These are phyloP conservation scores for Isaurus tuberculatus DNA, from an alignment of 92 coral and sea anemone genomes.

Conservation along the genomic window DNA sequence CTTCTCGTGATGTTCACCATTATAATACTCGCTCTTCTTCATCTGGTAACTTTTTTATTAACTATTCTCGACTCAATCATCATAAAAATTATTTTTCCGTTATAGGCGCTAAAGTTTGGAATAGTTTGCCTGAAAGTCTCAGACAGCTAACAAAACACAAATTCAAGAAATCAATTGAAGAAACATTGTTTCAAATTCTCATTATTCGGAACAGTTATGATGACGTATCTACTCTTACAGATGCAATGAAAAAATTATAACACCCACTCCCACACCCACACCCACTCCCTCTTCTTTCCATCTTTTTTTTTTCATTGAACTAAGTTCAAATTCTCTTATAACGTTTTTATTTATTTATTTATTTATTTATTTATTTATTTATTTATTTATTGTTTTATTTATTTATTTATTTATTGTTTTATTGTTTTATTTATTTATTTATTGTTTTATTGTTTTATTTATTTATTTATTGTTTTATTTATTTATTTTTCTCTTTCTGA, in stretches of 20 bases:
- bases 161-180: conserved; percentile 23
- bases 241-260: conserved; percentile 48
- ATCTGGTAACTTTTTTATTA: conserved; percentile 42
- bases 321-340: background rate
- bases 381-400: too few species aligned
- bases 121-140: conserved; percentile 42
- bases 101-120: conserved; percentile 48
- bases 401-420: too few species aligned
- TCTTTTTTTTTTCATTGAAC: conserved; percentile 28
- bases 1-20: conserved; percentile 41
- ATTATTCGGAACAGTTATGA: conserved; percentile 13
- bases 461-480: too few species aligned
- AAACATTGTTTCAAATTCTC: conserved; percentile 35
- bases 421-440: too few species aligned
- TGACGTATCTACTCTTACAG: conserved; percentile 21
- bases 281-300: too few species aligned
- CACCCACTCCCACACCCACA: too few species aligned
- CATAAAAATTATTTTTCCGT: conserved; percentile 47
- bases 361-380: too few species aligned
- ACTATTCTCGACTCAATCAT: conserved; percentile 37
- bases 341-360: too few species aligned
- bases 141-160: conserved; percentile 28
- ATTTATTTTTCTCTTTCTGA: background rate
- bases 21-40: conserved; percentile 52
- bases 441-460: too few species aligned